These are phyloP conservation scores for Lutjanus campechanus DNA, from an alignment of 2,797 vertebrate genomes.

Conservation along the genomic window DNA sequence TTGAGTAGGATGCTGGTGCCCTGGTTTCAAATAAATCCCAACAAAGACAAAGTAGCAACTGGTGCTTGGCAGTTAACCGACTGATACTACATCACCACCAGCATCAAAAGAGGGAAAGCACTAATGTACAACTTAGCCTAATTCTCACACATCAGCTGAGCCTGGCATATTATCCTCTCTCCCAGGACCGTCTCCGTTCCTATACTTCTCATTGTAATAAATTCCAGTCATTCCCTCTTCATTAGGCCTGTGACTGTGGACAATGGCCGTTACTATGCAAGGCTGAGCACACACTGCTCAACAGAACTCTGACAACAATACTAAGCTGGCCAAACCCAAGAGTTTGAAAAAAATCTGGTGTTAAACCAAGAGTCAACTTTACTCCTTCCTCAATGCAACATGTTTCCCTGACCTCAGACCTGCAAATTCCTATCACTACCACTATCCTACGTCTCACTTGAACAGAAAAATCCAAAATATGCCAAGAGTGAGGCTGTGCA, in stretches of 20 bases:
- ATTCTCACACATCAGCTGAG: background rate
- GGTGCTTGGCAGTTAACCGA: background rate
- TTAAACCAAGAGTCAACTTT: background rate
- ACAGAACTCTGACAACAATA: background rate
- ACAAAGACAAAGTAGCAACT: background rate
- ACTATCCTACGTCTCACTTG: too few relatives aligned
- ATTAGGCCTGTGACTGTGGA: constrained; percentile 56
- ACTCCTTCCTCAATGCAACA: background rate
- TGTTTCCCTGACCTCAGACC: background rate
- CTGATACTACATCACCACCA: background rate
- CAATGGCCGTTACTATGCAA: constrained; percentile 53
- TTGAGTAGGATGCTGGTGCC: too few relatives aligned
- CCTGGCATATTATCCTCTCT: constrained; percentile 13
- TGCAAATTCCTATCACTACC: background rate
- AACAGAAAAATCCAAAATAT: background rate
- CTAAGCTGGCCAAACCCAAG: background rate
- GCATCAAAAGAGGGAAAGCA: background rate
- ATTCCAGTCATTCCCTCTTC: constrained; percentile 70
- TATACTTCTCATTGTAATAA: constrained; percentile 36
- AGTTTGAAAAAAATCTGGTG: background rate
- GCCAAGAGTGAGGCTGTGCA: background rate
- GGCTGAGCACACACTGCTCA: constrained; percentile 5
- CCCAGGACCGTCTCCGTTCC: background rate
- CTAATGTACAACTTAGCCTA: background rate
- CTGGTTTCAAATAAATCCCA: too few relatives aligned